These are phyloP conservation scores for Eulacestoma nigropectus DNA, from an alignment of 2,113 vertebrate species.

Conservation along the genomic window DNA sequence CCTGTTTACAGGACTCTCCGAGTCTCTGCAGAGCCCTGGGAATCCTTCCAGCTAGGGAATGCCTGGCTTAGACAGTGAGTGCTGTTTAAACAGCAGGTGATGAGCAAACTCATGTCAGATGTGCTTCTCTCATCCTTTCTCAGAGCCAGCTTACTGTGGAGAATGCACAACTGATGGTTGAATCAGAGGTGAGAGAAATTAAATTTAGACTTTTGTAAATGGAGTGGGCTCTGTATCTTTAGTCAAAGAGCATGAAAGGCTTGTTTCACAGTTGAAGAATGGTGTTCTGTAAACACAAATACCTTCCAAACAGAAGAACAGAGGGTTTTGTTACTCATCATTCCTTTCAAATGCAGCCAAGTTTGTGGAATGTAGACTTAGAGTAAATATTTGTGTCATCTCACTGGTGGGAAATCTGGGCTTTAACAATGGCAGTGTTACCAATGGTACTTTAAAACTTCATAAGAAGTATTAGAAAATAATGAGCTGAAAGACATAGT, in stretches of 20 bases:
- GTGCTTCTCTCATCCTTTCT: constrained; percentile 36
- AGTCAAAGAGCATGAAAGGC: not conserved
- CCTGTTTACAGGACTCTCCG: constrained; percentile 49
- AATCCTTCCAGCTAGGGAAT: constrained; percentile 49
- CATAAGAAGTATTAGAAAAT: constrained; percentile 45
- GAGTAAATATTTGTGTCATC: constrained; percentile 68
- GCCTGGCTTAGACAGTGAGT: constrained; percentile 41
- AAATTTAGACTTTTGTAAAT: not conserved
- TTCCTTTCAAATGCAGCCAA: constrained; percentile 67
- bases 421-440: constrained; percentile 28
- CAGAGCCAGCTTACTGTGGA: not conserved
- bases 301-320: constrained; percentile 56
- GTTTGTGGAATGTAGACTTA: constrained; percentile 47
- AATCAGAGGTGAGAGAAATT: constrained; percentile 1
- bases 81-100: constrained; percentile 63
- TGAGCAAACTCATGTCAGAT: constrained; percentile 59
- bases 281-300: constrained; percentile 45
- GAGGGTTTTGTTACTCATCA: constrained; percentile 55
- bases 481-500: not conserved
- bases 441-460: constrained; percentile 17
- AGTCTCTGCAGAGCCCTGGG: constrained; percentile 14
- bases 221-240: not conserved
- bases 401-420: constrained; percentile 40
- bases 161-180: not conserved
- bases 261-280: constrained; percentile 38